These are phyloP conservation scores for Marmota monax DNA, from an alignment of 2,113 vertebrate species.

Conservation along the genomic window DNA sequence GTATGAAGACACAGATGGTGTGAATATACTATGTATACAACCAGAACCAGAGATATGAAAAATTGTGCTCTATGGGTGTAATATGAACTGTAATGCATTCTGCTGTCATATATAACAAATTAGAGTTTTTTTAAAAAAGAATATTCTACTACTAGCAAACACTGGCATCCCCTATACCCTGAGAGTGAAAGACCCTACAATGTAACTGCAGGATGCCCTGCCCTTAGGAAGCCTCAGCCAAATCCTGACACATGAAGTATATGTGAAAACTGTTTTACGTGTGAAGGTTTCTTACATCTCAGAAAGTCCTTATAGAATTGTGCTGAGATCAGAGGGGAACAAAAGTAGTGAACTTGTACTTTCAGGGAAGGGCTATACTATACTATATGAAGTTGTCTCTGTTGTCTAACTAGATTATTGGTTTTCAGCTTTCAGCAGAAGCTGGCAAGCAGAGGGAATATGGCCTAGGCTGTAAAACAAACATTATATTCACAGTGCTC, in stretches of 20 bases:
- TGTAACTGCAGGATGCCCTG: background rate
- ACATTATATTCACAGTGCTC: background rate
- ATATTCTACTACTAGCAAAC: background rate
- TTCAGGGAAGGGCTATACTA: background rate
- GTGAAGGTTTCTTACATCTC: background rate
- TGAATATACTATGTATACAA: too few relatives aligned
- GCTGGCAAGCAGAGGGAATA: background rate
- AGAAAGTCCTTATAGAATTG: background rate
- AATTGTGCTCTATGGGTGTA: too few relatives aligned
- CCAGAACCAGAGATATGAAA: too few relatives aligned
- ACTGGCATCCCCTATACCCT: background rate
- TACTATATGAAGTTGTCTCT: background rate
- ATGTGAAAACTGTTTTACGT: background rate
- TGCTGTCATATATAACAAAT: too few relatives aligned
- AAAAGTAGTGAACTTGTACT: background rate
- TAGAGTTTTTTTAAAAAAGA: too few relatives aligned
- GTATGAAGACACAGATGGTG: too few relatives aligned
- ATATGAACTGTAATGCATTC: too few relatives aligned
- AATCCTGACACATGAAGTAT: background rate
- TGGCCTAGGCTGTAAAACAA: background rate
- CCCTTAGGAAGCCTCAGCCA: background rate
- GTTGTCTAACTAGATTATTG: background rate
- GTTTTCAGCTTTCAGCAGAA: background rate
- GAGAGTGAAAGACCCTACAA: background rate
- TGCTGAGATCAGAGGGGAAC: background rate